phyloP scores from a whole-genome alignment of 2,888 invertebrate genomes.

The Ophion ventricosus region DNA sequence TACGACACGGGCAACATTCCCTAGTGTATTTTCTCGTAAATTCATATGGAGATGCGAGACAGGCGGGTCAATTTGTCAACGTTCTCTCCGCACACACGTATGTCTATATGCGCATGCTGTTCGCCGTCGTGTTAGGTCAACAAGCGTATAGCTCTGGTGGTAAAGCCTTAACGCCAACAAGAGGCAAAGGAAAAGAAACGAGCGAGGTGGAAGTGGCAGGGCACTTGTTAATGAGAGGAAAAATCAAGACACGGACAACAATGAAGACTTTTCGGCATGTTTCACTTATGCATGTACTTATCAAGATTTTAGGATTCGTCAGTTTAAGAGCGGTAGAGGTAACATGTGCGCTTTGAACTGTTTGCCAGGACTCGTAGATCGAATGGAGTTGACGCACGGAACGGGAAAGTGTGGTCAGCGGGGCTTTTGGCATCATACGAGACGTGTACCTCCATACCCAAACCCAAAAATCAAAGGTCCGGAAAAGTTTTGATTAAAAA shows the following conservation, averaged over 20 bases:
- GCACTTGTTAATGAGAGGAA: too few species aligned
- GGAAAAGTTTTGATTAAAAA: slow-evolving; percentile 79
- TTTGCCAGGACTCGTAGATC: background rate
- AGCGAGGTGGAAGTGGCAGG: too few species aligned
- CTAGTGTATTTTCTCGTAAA: slow-evolving; percentile 40
- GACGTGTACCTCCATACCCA: slow-evolving; percentile 33
- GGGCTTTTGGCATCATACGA: slow-evolving; percentile 10
- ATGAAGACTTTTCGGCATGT: too few species aligned
- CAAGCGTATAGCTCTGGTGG: background rate
- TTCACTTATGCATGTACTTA: background rate
- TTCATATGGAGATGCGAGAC: slow-evolving; percentile 32
- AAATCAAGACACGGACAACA: too few species aligned
- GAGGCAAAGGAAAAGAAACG: too few species aligned
- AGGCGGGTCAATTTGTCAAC: slow-evolving; percentile 63
- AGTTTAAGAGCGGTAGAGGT: background rate
- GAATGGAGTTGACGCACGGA: slow-evolving; percentile 1
- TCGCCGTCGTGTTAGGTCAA: slow-evolving; percentile 7
- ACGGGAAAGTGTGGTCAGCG: slow-evolving; percentile 31
- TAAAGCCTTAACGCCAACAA: background rate
- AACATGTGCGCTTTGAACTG: background rate
- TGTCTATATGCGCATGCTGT: background rate
- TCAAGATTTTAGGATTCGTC: background rate
- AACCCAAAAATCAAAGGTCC: slow-evolving; percentile 68
- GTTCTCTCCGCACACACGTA: background rate
- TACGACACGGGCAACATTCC: slow-evolving; percentile 13